phyloP scores from a whole-genome alignment of 1,140 invertebrate species.

The Lineus longissimus region DNA sequence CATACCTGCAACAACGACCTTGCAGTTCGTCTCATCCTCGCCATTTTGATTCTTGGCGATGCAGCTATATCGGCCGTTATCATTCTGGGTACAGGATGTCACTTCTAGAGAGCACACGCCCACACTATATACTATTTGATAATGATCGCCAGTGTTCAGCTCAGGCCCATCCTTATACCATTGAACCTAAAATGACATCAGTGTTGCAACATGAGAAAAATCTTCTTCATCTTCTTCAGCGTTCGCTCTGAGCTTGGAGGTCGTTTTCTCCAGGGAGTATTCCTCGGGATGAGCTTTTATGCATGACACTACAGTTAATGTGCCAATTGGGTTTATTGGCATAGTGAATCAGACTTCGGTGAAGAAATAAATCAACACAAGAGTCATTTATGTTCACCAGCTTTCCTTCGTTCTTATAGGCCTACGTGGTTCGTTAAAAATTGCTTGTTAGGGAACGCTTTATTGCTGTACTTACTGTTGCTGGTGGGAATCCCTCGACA shows the following conservation, averaged over 20 bases:
- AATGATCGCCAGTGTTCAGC: conserved; percentile 66
- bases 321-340: too few species aligned
- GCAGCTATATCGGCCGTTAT: conserved; percentile 94
- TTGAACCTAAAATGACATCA: conserved; percentile 56
- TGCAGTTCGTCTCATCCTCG: conserved; percentile 88
- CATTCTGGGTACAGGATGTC: conserved; percentile 84
- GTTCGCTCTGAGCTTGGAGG: too few species aligned
- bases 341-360: too few species aligned
- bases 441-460: too few species aligned
- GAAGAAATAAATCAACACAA: too few species aligned
- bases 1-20: conserved; percentile 93
- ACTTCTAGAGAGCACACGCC: conserved; percentile 94
- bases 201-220: neutral
- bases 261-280: too few species aligned
- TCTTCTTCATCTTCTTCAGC: too few species aligned
- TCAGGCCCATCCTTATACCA: conserved; percentile 93
- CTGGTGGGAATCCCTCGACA: conserved; percentile 86
- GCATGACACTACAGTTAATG: too few species aligned
- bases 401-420: too few species aligned
- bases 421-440: too few species aligned
- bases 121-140: conserved; percentile 68
- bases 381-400: too few species aligned
- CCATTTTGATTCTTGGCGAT: conserved; percentile 88
- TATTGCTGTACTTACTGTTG: conserved; percentile 71
- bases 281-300: too few species aligned